A percentile compares a stretch with the other conserved stretches of the same genome.
Evolutionary conservation across 2,797 vertebrate species (phyloP).

Genomic region (Sandelia bainsii): DNA sequence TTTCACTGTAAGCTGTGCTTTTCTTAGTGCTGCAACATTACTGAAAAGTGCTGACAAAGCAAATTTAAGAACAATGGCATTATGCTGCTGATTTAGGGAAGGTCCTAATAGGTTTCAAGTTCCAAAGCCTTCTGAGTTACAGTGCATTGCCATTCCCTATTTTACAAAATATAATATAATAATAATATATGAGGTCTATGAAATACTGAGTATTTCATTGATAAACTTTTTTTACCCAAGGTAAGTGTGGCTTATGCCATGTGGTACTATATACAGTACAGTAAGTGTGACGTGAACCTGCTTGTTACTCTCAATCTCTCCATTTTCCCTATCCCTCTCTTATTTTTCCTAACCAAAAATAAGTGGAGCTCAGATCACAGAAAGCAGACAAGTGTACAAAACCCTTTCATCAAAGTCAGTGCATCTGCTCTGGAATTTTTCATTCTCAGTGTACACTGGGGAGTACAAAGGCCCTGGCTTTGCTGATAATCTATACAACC

Average conservation of each 20-base stretch:
- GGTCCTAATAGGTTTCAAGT: background rate
- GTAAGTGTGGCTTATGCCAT: constrained; percentile 9
- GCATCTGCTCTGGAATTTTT: constrained; percentile 18
- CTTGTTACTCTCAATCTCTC: constrained; percentile 5
- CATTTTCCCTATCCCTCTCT: constrained; percentile 34
- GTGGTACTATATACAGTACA: background rate
- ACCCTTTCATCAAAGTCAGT: constrained; percentile 21
- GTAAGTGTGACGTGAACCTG: background rate
- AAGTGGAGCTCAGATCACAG: constrained; percentile 28
- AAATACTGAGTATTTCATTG: background rate
- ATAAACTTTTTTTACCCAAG: constrained; percentile 8
- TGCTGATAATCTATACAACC: constrained; percentile 55
- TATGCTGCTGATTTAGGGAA: background rate
- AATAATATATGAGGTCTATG: background rate
- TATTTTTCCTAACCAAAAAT: constrained; percentile 59
- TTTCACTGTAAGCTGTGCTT: background rate
- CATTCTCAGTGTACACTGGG: background rate
- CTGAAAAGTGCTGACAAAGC: background rate
- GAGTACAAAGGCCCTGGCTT: constrained; percentile 59
- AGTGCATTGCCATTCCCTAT: background rate
- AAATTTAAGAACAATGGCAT: background rate
- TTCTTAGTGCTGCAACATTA: background rate
- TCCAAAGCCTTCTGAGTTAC: background rate
- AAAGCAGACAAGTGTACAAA: constrained; percentile 16
- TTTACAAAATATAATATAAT: background rate